Evolutionary conservation across 2,113 vertebrate genomes (phyloP).

Genomic region (Saguinus midas): DNA sequence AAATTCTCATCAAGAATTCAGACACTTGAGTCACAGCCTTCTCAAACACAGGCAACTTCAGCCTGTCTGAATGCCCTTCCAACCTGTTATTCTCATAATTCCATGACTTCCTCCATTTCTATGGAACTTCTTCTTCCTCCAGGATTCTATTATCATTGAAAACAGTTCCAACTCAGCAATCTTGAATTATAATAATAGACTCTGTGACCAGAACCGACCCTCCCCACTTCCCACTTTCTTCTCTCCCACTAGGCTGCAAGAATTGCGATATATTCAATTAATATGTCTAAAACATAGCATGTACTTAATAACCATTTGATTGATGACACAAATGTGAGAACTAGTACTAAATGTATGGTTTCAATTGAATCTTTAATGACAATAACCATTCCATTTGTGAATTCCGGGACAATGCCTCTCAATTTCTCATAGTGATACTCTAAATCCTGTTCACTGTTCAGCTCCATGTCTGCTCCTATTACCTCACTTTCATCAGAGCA

Average conservation of each 20-base stretch:
- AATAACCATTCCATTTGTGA: neutral
- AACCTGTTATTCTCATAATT: neutral
- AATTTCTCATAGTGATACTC: neutral
- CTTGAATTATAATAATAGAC: neutral
- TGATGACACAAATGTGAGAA: neutral
- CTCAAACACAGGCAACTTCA: neutral
- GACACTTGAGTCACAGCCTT: neutral
- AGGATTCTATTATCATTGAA: neutral
- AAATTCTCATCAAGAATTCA: neutral
- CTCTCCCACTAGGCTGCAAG: neutral
- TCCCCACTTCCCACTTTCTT: neutral
- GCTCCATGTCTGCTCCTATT: neutral
- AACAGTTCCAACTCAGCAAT: neutral
- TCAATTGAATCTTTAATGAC: neutral
- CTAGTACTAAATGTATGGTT: neutral
- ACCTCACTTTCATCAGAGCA: neutral
- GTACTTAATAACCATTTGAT: constrained; percentile 4
- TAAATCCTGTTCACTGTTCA: constrained; percentile 11
- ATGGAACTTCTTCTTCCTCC: neutral
- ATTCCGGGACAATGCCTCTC: neutral
- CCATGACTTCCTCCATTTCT: neutral
- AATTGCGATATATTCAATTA: constrained; percentile 19
- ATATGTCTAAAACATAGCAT: neutral
- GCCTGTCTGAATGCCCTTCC: neutral
- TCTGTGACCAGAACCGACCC: neutral